Evolutionary conservation across 2,888 invertebrate genomes (phyloP).

Genomic region (Catocala nupta): DNA sequence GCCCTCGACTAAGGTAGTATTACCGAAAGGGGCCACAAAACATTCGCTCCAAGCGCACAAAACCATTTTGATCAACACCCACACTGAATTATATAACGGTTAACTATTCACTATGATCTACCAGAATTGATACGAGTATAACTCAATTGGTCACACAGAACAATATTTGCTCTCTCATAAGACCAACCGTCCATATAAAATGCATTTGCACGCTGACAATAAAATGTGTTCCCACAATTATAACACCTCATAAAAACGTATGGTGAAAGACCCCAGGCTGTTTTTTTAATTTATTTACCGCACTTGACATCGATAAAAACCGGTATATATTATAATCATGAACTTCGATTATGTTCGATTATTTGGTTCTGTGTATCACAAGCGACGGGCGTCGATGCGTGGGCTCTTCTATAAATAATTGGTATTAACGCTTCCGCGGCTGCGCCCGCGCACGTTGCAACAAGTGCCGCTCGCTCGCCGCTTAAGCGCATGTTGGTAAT

Average conservation of each 20-base stretch:
- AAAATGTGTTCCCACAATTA: conserved; percentile 49
- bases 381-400: conserved; percentile 52
- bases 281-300: conserved; percentile 27
- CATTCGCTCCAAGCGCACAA: no score
- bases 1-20: no score
- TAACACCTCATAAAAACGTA: conserved; percentile 41
- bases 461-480: conserved; percentile 20
- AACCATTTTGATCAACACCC: neutral
- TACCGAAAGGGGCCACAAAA: no score
- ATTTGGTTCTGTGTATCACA: conserved; percentile 40
- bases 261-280: conserved; percentile 37
- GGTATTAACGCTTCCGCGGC: conserved; percentile 57
- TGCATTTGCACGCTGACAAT: conserved; percentile 41
- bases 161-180: conserved; percentile 14
- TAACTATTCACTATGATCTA: conserved; percentile 9
- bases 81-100: conserved; percentile 4
- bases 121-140: conserved; percentile 15
- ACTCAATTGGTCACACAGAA: conserved; percentile 30
- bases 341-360: conserved; percentile 50
- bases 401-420: conserved; percentile 67
- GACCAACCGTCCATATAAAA: conserved; percentile 31
- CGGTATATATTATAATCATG: conserved; percentile 38
- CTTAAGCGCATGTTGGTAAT: conserved; percentile 45
- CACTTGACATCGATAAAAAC: conserved; percentile 40
- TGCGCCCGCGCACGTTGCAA: conserved; percentile 57